Conservation (phyloP, 2,888 invertebrate genomes). For the Lagria hirta region DNA sequence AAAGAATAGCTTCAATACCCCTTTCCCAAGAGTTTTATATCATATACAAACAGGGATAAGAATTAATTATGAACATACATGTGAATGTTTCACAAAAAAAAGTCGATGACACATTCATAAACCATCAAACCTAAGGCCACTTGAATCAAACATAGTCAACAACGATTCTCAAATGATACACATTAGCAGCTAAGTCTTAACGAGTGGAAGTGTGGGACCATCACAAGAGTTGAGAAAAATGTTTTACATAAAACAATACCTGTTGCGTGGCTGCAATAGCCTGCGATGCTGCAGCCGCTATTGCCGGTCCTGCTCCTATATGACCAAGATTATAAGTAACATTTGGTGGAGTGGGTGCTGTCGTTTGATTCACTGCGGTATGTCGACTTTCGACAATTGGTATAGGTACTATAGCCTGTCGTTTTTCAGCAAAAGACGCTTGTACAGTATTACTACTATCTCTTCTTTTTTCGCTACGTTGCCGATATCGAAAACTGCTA, state of each 20-base stretch:
- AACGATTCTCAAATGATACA: no score
- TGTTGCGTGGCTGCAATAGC: slow-evolving; percentile 95
- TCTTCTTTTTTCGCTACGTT: slow-evolving; percentile 73
- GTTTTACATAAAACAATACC: slow-evolving; percentile 50
- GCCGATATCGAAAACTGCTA: slow-evolving; percentile 39
- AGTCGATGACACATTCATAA: no score
- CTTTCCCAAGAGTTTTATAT: no score
- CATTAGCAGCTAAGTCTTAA: no score
- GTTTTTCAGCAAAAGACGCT: slow-evolving; percentile 55
- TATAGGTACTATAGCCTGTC: slow-evolving; percentile 49
- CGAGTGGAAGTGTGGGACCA: no score
- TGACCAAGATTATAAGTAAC: slow-evolving; percentile 75
- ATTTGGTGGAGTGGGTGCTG: slow-evolving; percentile 52
- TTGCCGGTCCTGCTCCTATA: slow-evolving; percentile 84
- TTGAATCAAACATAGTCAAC: no score
- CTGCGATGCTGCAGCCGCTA: slow-evolving; percentile 92
- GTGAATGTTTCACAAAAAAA: no score
- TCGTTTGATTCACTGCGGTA: slow-evolving; percentile 28
- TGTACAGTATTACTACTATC: slow-evolving; percentile 63
- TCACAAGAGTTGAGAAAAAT: no score
- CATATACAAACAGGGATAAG: no score
- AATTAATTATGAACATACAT: no score
- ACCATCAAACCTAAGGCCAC: no score
- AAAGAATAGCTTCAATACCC: no score
- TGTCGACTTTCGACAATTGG: slow-evolving; percentile 44